These are phyloP conservation scores for Toxotes chatareus DNA, from an alignment of 2,113 vertebrate species.

Conservation along the genomic window DNA sequence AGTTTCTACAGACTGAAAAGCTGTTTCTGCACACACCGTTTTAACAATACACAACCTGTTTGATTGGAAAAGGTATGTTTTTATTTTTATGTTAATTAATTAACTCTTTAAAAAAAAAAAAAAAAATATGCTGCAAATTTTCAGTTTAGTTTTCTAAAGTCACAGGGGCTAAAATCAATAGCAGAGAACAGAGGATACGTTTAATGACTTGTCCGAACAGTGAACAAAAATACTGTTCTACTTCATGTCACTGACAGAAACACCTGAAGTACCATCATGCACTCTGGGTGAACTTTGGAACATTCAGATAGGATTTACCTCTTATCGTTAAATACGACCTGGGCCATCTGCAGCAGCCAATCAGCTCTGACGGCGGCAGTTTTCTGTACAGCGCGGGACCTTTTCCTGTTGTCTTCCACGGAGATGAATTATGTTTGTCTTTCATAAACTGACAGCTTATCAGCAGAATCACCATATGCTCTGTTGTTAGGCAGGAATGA, in stretches of 20 bases:
- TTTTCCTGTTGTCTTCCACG: background rate
- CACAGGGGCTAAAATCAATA: background rate
- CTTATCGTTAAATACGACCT: constrained; percentile 1
- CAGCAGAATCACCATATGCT: constrained; percentile 4
- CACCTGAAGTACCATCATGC: background rate
- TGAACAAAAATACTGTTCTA: background rate
- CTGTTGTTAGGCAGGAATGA: background rate
- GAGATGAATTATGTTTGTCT: constrained; percentile 2
- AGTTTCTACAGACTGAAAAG: background rate
- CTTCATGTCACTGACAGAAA: background rate
- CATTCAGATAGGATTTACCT: background rate
- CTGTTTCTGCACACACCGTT: too few relatives aligned
- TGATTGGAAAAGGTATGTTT: too few relatives aligned
- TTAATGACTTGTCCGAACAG: background rate
- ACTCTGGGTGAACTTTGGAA: constrained; percentile 48
- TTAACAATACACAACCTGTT: too few relatives aligned
- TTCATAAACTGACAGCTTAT: constrained; percentile 42
- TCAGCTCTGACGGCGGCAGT: background rate
- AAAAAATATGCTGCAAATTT: too few relatives aligned
- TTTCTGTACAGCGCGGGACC: background rate
- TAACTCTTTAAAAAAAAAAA: too few relatives aligned
- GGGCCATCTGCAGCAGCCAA: constrained; percentile 33
- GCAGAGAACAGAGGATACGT: background rate
- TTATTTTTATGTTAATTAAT: too few relatives aligned
- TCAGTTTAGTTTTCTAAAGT: too few relatives aligned